These are phyloP conservation scores for Pegea sp. DNA, from an alignment of 23 tunicate genomes.

Conservation along the genomic window DNA sequence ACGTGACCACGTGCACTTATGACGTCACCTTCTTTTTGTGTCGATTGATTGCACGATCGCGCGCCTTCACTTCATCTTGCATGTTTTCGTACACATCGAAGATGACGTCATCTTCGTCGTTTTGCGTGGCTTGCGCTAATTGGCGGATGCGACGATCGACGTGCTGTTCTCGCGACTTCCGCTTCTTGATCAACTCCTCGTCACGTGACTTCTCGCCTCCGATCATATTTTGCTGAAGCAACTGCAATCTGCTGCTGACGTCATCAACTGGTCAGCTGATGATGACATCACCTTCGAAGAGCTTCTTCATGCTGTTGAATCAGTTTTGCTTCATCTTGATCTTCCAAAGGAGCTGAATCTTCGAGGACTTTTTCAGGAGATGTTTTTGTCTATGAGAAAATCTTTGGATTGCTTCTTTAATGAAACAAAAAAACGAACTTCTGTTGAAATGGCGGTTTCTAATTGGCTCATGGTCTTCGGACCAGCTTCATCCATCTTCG, in stretches of 20 bases:
- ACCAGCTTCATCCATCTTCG: not conserved
- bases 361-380: not conserved
- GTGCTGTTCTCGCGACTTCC: constrained; percentile 46
- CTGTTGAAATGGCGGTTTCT: too few species aligned
- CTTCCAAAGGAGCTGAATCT: constrained; percentile 2
- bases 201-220: constrained; percentile 87
- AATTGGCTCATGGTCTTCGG: too few species aligned
- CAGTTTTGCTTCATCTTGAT: constrained; percentile 20
- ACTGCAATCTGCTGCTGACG: constrained; percentile 53
- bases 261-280: too few species aligned
- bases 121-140: constrained; percentile 37
- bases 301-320: constrained; percentile 87
- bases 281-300: constrained; percentile 41
- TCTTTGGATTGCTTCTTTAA: not conserved
- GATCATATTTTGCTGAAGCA: constrained; percentile 89
- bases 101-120: constrained; percentile 57
- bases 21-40: constrained; percentile 34
- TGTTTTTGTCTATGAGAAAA: not conserved
- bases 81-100: constrained; percentile 78
- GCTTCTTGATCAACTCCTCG: constrained; percentile 47
- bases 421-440: too few species aligned
- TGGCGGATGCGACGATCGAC: constrained; percentile 56
- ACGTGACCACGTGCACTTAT: not conserved
- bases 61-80: constrained; percentile 41
- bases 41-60: constrained; percentile 28